A percentile compares a stretch with the other conserved stretches of the same genome.
phyloP scores from a whole-genome alignment of 1,140 invertebrate genomes.

The Dufourea novaeangliae region DNA sequence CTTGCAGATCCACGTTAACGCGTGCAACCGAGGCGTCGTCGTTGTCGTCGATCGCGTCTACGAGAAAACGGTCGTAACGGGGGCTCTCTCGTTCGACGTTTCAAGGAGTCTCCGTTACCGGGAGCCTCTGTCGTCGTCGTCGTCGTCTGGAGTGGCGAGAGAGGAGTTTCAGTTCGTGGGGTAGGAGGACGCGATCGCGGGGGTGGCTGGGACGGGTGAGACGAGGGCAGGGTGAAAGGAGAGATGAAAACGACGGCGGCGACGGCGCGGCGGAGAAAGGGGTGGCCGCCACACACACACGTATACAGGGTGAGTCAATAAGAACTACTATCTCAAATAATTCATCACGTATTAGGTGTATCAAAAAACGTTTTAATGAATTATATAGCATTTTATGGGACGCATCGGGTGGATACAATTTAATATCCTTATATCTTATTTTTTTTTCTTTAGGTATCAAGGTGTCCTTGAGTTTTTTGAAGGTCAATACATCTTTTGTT shows the following conservation, averaged over 20 bases:
- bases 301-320: too few relatives aligned
- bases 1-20: constrained; percentile 31
- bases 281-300: constrained; percentile 28
- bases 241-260: constrained; percentile 66
- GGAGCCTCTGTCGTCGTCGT: constrained; percentile 53
- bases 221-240: constrained; percentile 60
- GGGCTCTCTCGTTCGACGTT: constrained; percentile 45
- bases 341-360: too few relatives aligned
- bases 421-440: too few relatives aligned
- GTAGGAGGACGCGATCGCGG: constrained; percentile 45
- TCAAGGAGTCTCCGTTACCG: constrained; percentile 53
- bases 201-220: constrained; percentile 38
- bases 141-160: constrained; percentile 61
- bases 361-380: too few relatives aligned
- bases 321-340: too few relatives aligned
- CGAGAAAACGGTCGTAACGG: constrained; percentile 47
- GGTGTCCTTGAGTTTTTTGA: too few relatives aligned
- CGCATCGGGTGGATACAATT: too few relatives aligned
- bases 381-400: too few relatives aligned
- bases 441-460: too few relatives aligned
- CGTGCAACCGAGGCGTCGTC: too few relatives aligned
- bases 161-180: constrained; percentile 53
- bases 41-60: constrained; percentile 47
- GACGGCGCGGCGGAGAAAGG: constrained; percentile 45
- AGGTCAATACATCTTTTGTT: too few relatives aligned